Conservation (phyloP, 1,140 invertebrate genomes). For the Halictus rubicundus region DNA sequence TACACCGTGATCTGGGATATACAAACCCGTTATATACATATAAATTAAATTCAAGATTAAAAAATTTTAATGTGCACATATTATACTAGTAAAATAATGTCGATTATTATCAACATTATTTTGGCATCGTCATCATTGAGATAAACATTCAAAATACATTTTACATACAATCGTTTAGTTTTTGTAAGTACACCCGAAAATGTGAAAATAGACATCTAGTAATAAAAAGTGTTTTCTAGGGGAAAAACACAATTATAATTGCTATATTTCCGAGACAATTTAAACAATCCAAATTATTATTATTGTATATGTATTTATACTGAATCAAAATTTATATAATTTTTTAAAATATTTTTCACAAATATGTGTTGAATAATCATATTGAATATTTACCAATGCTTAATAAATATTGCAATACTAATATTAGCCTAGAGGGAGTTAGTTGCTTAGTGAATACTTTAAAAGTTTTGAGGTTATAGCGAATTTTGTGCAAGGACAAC, state of each 20-base stretch:
- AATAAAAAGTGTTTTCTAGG: not conserved
- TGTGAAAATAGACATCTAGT: not conserved
- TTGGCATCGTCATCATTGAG: not conserved
- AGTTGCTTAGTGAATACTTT: constrained; percentile 42
- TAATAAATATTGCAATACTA: not conserved
- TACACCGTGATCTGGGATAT: too few species aligned
- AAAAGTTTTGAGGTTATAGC: constrained; percentile 67
- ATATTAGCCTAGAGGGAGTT: constrained; percentile 24
- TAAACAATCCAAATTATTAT: not conserved
- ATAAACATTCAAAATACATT: not conserved
- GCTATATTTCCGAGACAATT: not conserved
- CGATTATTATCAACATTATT: too few species aligned
- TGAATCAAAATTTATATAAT: not conserved
- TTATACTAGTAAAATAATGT: too few species aligned
- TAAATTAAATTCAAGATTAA: too few species aligned
- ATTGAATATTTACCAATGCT: not conserved
- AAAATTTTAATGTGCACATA: too few species aligned
- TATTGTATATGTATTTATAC: not conserved
- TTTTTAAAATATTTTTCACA: not conserved
- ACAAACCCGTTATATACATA: too few species aligned
- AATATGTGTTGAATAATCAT: not conserved
- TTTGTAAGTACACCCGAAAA: not conserved
- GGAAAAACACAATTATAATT: not conserved
- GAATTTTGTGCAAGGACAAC: constrained; percentile 39
- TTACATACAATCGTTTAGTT: not conserved